These are phyloP conservation scores for Shargacucullia verbasci DNA, from an alignment of 2,888 invertebrate species.

Conservation along the genomic window DNA sequence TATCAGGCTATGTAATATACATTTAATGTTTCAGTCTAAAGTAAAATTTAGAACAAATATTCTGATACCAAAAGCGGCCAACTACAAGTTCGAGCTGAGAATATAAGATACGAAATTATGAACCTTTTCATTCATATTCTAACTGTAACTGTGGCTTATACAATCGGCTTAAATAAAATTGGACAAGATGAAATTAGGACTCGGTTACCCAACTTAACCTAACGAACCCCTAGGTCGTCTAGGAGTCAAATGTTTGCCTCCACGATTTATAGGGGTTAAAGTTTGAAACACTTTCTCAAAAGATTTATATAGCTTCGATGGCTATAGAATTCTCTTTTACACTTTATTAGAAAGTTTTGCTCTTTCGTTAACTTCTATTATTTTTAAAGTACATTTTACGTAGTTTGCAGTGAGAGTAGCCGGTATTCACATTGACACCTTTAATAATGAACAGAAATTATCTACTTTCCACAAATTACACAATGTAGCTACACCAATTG, in stretches of 20 bases:
- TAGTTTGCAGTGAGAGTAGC: slow-evolving; percentile 36
- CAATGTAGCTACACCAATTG: no score
- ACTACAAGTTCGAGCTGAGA: slow-evolving; percentile 16
- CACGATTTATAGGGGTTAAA: slow-evolving; percentile 52
- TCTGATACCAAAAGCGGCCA: slow-evolving; percentile 31
- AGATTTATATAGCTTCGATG: slow-evolving; percentile 51
- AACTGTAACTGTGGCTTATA: slow-evolving; percentile 21
- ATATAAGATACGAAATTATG: slow-evolving; percentile 36
- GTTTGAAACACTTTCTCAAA: slow-evolving; percentile 47
- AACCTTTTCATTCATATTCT: slow-evolving; percentile 32
- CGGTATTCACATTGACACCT: slow-evolving; percentile 26
- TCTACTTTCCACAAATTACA: slow-evolving; percentile 30
- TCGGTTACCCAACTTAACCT: slow-evolving; percentile 38
- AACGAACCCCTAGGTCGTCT: slow-evolving; percentile 50
- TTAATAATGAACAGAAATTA: slow-evolving; percentile 26
- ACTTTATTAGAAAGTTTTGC: slow-evolving; percentile 44
- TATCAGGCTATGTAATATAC: slow-evolving; percentile 24
- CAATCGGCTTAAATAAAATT: slow-evolving; percentile 30
- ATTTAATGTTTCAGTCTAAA: slow-evolving; percentile 17
- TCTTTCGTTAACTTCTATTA: slow-evolving; percentile 36
- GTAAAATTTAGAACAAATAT: slow-evolving; percentile 43
- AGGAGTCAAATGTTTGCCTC: slow-evolving; percentile 51
- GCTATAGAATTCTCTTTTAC: slow-evolving; percentile 48
- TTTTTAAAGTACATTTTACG: slow-evolving; percentile 29
- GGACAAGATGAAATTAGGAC: slow-evolving; percentile 31